Percentiles rank a stretch among this genome's conserved stretches.
These are phyloP conservation scores for Apodemia mormo DNA, from an alignment of 2,888 invertebrate species.

Conservation along the genomic window DNA sequence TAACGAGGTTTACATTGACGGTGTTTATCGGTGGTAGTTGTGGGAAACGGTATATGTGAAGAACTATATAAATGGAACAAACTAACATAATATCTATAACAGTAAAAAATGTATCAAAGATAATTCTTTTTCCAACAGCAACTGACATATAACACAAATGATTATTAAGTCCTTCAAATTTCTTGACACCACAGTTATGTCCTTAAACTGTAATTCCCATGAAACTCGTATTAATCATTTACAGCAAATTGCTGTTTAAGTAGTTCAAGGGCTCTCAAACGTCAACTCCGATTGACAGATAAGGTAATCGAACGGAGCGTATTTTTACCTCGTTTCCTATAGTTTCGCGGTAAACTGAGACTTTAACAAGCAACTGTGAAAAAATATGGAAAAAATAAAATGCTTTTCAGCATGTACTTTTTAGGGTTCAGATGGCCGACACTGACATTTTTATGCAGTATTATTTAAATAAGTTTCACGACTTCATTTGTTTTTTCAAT, in stretches of 20 bases:
- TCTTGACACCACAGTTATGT: constrained; percentile 1
- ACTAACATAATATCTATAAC: too few species aligned
- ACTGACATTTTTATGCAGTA: background rate
- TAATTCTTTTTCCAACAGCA: background rate
- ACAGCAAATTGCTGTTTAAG: constrained; percentile 19
- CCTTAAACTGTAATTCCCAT: constrained; percentile 11
- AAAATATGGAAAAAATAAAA: background rate
- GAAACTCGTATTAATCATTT: background rate
- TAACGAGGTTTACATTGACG: too few species aligned
- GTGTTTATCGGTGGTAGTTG: too few species aligned
- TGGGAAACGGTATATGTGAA: too few species aligned
- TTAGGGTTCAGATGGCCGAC: background rate
- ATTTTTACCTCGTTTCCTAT: constrained; percentile 30
- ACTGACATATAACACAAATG: background rate
- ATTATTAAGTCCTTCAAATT: background rate
- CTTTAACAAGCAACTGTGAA: constrained; percentile 35
- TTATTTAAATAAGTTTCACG: too few species aligned
- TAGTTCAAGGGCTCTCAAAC: constrained; percentile 31
- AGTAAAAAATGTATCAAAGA: background rate
- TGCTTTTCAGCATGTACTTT: background rate
- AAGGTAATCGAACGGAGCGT: constrained; percentile 25
- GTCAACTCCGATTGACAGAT: constrained; percentile 18
- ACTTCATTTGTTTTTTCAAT: too few species aligned
- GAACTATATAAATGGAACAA: too few species aligned
- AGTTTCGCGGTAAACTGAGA: constrained; percentile 32